Conservation (phyloP, 2,888 invertebrate species). For the Rhingia rostrata region DNA sequence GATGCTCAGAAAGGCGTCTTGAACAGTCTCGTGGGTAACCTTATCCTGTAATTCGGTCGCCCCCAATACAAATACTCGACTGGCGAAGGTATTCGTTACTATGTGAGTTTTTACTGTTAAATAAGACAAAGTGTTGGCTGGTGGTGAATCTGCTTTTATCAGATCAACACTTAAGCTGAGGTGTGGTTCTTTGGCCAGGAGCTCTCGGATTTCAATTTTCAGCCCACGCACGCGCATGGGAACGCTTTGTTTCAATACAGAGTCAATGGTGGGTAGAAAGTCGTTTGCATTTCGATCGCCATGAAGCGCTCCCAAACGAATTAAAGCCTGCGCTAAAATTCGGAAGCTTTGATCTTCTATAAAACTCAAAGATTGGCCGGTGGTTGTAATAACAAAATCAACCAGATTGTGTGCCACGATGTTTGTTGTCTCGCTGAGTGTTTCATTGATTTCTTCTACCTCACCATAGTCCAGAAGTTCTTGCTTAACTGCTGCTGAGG, state of each 20-base stretch:
- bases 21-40: conserved; percentile 4
- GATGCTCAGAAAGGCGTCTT: conserved; percentile 31
- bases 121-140: conserved; percentile 30
- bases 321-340: conserved; percentile 38
- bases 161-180: conserved; percentile 55
- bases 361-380: conserved; percentile 43
- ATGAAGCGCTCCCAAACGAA: conserved; percentile 46
- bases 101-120: conserved; percentile 52
- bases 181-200: conserved; percentile 44
- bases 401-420: conserved; percentile 38
- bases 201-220: conserved; percentile 41
- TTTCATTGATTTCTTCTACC: conserved; percentile 2
- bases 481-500: conserved; percentile 13
- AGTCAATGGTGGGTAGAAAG: conserved; percentile 32
- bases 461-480: conserved; percentile 26
- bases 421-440: conserved; percentile 26
- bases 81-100: conserved; percentile 34
- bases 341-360: conserved; percentile 48
- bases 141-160: conserved; percentile 19
- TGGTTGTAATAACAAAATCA: conserved; percentile 40
- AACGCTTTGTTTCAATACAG: conserved; percentile 54
- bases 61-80: conserved; percentile 41
- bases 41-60: conserved; percentile 25
- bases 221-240: conserved; percentile 41
- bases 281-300: conserved; percentile 52